Evolutionary conservation across 2,888 invertebrate genomes (phyloP), one percentile per base, ranked within the genome.

Genomic region (Craniophora ligustri): DNA sequence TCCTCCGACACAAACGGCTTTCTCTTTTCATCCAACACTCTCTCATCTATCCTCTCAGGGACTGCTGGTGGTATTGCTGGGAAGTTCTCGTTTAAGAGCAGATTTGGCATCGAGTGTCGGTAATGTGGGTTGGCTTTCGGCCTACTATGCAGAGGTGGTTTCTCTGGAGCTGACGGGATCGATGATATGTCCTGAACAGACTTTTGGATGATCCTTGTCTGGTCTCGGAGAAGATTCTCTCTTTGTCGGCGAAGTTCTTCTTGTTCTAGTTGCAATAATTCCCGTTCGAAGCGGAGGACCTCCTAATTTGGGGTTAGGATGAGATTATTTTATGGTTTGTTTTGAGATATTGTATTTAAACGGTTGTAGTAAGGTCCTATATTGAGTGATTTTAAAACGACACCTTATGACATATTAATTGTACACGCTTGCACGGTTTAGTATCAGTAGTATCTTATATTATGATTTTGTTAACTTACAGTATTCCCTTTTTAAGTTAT

Each of bases 251-350:
- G 95, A 8, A 97, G 79, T 79, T 97, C 97, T 81, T 97, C 97
- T 82, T 96, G 96, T 80, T 97, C 96, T 36, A 96, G 85, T 82
- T 97, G 97, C 3, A 97, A 85, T 1, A 97, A 91, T 86, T 97
- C 97, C 35, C 96, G 94, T 88, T 97, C 97, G 62, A 97, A 96
- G 66, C 96, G 95, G 23, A 97, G 92, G 15, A 97, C 96, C 85
- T 96, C 96, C 95, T 95, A 84, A 65, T 76, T 69, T 69, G 56
- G 54, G 68, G 57, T 63, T 63, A 54, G 16, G 5, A 38, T 50
- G 21, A 45, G 15, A 31, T 64, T 35, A 45, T 44, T 64, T 42
- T 19, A 4, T 18, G 10, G 23, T 38, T 28, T 19, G 38, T 26
- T 21, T 26, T 11, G 10, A 10, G 16, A 40, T 62, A 26, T 31